A percentile compares a stretch with the other conserved stretches of the same genome.
Conservation (phyloP, 2,113 vertebrate genomes). For the Vireo altiloquus region DNA sequence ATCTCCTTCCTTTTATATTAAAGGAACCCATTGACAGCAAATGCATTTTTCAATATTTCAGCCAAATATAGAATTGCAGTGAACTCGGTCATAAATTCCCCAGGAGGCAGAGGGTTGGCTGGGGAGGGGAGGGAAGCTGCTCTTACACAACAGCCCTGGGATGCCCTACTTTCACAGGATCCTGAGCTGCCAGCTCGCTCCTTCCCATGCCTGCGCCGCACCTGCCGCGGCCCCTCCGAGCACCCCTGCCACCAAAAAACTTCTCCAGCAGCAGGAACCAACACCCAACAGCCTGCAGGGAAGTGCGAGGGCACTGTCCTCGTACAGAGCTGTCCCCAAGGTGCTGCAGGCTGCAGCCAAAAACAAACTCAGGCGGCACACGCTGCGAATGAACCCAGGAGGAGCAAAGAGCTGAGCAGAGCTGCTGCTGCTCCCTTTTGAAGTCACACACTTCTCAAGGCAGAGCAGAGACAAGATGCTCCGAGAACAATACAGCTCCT, state of each 20-base stretch:
- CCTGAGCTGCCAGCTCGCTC: not conserved
- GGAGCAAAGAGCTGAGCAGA: not conserved
- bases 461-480: slow-evolving; percentile 30
- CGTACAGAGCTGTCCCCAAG: not conserved
- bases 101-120: slow-evolving; percentile 27
- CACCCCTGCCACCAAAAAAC: not conserved
- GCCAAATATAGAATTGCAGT: not conserved
- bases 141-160: not conserved
- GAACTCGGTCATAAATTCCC: slow-evolving; percentile 11
- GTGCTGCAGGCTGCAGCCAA: not conserved
- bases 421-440: slow-evolving; percentile 15
- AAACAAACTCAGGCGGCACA: not conserved
- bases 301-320: not conserved
- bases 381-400: not conserved
- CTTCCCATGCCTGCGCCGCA: not conserved
- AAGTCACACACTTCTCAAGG: slow-evolving; percentile 47
- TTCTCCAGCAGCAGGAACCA: not conserved
- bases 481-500: slow-evolving; percentile 7
- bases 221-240: not conserved
- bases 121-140: not conserved
- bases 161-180: not conserved
- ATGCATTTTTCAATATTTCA: slow-evolving; percentile 31
- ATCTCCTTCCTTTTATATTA: not conserved
- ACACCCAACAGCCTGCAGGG: not conserved
- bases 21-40: slow-evolving; percentile 41